Conservation (phyloP, 2,113 vertebrate species). For the Rhagologus leucostigma region DNA sequence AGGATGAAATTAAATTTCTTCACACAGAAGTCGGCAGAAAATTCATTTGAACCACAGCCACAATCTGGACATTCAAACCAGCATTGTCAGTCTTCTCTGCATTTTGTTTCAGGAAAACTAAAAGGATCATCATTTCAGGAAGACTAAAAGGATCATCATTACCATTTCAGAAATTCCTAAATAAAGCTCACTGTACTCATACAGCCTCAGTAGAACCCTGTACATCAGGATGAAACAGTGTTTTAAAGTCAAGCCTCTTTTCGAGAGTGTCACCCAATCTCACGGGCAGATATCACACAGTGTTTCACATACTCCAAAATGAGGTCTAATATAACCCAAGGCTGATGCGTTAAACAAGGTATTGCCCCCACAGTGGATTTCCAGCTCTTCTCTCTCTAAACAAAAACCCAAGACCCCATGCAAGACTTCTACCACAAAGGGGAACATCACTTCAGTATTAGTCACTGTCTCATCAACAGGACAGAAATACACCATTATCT, state of each 20-base stretch:
- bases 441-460: background rate
- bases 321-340: background rate
- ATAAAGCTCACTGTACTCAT: background rate
- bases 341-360: background rate
- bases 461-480: background rate
- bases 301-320: background rate
- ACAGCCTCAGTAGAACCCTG: background rate
- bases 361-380: background rate
- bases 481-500: background rate
- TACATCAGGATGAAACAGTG: background rate
- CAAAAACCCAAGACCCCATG: rapidly evolving
- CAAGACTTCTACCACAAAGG: background rate
- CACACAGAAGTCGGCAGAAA: background rate
- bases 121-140: background rate
- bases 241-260: background rate
- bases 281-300: background rate
- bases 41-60: background rate
- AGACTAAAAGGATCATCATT: background rate
- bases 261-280: rapidly evolving
- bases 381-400: background rate
- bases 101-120: background rate
- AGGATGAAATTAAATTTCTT: background rate
- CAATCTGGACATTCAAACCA: background rate
- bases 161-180: background rate
- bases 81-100: background rate